Evolutionary conservation across 2,113 vertebrate species (phyloP).

Genomic region (Miniopterus natalensis): DNA sequence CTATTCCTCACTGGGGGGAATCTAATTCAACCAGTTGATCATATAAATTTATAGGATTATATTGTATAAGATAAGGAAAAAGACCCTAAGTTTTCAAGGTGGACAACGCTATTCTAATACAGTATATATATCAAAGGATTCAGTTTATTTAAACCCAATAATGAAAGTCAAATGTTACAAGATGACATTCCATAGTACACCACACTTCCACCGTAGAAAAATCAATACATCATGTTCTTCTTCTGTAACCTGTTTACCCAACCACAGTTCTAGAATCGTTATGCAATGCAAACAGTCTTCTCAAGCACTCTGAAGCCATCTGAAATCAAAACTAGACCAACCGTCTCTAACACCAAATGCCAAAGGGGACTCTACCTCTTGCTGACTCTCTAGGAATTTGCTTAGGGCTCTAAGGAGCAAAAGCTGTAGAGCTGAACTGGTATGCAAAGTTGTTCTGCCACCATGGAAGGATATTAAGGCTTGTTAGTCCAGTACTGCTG

Average conservation of each 20-base stretch:
- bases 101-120: not conserved
- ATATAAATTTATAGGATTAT: constrained; percentile 15
- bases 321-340: constrained; percentile 63
- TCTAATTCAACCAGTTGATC: not conserved
- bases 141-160: constrained; percentile 62
- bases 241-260: constrained; percentile 78
- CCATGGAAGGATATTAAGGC: not conserved
- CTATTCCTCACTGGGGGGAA: not conserved
- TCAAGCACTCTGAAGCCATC: constrained; percentile 66
- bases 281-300: constrained; percentile 82
- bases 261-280: constrained; percentile 79
- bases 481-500: not conserved
- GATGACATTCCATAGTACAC: constrained; percentile 57
- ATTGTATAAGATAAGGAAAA: not conserved
- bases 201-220: constrained; percentile 76
- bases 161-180: constrained; percentile 74
- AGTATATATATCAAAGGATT: not conserved
- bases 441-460: constrained; percentile 11
- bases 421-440: not conserved
- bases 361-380: not conserved
- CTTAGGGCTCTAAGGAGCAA: constrained; percentile 34
- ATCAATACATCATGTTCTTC: constrained; percentile 59
- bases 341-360: constrained; percentile 11
- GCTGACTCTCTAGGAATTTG: not conserved
- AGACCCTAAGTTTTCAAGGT: constrained; percentile 28